Evolutionary conservation across 1,140 invertebrate species (phyloP).

Genomic region (Meteorus sp.): DNA sequence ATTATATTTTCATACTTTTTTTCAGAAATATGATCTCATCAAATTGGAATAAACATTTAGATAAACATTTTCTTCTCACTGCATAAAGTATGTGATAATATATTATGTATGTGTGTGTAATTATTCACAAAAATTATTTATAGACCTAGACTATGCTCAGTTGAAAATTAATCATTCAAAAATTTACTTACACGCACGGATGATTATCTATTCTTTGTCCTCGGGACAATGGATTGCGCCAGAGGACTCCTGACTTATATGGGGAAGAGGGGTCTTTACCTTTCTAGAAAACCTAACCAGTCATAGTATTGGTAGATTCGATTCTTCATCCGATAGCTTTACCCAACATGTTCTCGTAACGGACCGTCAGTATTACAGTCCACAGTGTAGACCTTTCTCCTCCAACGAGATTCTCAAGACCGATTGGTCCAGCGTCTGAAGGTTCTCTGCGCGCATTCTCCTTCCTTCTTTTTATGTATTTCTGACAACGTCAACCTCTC

Average conservation of each 20-base stretch:
- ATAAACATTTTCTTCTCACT: no score
- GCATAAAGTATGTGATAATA: no score
- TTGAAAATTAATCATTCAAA: not conserved
- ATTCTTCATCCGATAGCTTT: conserved; percentile 2
- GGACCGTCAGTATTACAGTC: conserved; percentile 41
- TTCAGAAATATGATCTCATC: no score
- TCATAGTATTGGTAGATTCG: not conserved
- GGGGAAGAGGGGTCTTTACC: not conserved
- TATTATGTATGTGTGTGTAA: no score
- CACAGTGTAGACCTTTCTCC: conserved; percentile 47
- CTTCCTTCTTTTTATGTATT: not conserved
- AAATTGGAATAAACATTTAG: no score
- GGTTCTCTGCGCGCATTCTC: conserved; percentile 29
- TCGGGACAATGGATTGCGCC: conserved; percentile 10
- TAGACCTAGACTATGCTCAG: not conserved
- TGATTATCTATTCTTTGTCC: not conserved
- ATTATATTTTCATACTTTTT: no score
- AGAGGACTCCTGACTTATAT: conserved; percentile 3
- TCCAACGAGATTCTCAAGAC: conserved; percentile 32
- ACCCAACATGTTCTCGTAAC: conserved; percentile 39
- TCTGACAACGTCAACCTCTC: not conserved
- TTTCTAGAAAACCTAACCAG: not conserved
- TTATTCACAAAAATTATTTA: not conserved
- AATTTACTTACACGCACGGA: not conserved
- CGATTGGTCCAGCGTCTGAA: conserved; percentile 40